A percentile compares a stretch with the other conserved stretches of the same genome.
phyloP scores from a whole-genome alignment of 2,113 vertebrate species.

The Stomatorhinus ivindoensis region DNA sequence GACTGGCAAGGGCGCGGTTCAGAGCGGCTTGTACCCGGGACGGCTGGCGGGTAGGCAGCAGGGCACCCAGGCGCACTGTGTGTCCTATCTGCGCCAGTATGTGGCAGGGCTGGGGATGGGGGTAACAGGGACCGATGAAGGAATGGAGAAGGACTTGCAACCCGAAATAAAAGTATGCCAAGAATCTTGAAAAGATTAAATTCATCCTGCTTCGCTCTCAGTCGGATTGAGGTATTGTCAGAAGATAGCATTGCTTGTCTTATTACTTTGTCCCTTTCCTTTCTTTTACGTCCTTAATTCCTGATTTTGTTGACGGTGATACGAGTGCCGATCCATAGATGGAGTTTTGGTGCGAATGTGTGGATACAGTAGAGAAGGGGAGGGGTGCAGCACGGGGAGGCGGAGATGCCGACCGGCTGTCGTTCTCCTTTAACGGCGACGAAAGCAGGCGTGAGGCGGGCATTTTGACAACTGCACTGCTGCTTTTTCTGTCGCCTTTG shows the following conservation, averaged over 20 bases:
- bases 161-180: constrained; percentile 51
- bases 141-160: constrained; percentile 47
- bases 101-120: constrained; percentile 70
- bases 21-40: constrained; percentile 58
- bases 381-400: constrained; percentile 26
- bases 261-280: constrained; percentile 44
- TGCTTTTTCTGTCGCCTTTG: background rate
- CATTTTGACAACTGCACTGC: constrained; percentile 8
- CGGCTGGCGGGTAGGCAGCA: constrained; percentile 58
- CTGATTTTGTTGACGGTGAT: constrained; percentile 38
- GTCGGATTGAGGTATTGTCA: constrained; percentile 44
- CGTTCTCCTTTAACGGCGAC: constrained; percentile 24
- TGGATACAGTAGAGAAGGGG: constrained; percentile 23
- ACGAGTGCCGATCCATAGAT: constrained; percentile 37
- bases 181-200: constrained; percentile 48
- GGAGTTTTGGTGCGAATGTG: constrained; percentile 44
- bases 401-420: constrained; percentile 32
- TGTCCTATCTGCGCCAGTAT: constrained; percentile 60
- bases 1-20: constrained; percentile 46
- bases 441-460: constrained; percentile 18
- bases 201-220: constrained; percentile 60
- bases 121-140: constrained; percentile 46
- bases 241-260: constrained; percentile 62
- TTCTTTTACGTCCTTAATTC: constrained; percentile 50
- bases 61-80: constrained; percentile 67